phyloP scores from a whole-genome alignment of 1,140 invertebrate genomes.

The Microvelia longipes region DNA sequence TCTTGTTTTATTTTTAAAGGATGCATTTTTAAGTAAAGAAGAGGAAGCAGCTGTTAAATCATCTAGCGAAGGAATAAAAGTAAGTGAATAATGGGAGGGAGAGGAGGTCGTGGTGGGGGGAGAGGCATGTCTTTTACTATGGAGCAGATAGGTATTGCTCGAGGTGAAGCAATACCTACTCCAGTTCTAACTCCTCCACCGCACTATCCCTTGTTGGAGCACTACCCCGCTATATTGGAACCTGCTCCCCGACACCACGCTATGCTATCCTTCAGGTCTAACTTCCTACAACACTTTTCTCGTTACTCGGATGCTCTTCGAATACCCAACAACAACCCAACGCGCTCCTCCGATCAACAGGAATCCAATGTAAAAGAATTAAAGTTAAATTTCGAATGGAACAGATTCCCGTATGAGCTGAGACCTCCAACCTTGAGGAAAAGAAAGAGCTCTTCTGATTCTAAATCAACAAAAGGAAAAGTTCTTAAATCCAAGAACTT shows the following conservation, averaged over 20 bases:
- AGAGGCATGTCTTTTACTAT: slow-evolving; percentile 39
- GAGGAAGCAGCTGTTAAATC: background rate
- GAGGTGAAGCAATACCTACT: slow-evolving; percentile 41
- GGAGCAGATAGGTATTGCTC: slow-evolving; percentile 44
- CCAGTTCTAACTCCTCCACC: slow-evolving; percentile 47
- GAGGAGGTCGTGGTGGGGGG: slow-evolving; percentile 32
- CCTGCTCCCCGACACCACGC: background rate
- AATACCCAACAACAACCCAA: background rate
- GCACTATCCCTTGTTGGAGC: slow-evolving; percentile 44
- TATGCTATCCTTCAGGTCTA: slow-evolving; percentile 8
- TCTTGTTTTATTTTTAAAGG: background rate
- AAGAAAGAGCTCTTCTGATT: background rate
- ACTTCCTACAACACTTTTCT: slow-evolving; percentile 10
- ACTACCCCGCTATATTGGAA: slow-evolving; percentile 38
- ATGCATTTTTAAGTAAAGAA: background rate
- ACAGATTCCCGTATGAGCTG: slow-evolving; percentile 14
- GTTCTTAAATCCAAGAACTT: background rate
- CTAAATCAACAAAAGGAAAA: background rate
- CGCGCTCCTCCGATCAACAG: background rate
- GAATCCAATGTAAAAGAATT: slow-evolving; percentile 6
- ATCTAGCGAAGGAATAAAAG: background rate
- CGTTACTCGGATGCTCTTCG: background rate
- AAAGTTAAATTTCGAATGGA: slow-evolving; percentile 13
- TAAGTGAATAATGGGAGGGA: slow-evolving; percentile 30
- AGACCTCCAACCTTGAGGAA: slow-evolving; percentile 9